Conservation (phyloP, 2,888 invertebrate species). For the Drosophila percnosoma region DNA sequence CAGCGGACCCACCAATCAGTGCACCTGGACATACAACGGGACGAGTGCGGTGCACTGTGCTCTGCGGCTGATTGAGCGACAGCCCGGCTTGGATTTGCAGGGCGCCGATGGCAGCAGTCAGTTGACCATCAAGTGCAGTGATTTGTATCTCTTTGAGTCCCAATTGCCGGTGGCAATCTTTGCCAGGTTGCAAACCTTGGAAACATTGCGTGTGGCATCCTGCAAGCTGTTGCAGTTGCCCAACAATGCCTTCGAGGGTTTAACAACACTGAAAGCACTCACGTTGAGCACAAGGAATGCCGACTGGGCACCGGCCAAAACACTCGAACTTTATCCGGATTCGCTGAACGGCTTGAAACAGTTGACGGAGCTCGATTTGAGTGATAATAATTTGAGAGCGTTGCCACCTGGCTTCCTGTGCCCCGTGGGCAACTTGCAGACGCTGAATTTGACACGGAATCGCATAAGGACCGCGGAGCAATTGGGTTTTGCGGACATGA, state of each 20-base stretch:
- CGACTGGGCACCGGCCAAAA: slow-evolving; percentile 91
- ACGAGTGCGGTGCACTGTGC: slow-evolving; percentile 88
- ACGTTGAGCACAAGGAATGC: slow-evolving; percentile 92
- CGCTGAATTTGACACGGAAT: slow-evolving; percentile 93
- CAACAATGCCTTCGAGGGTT: slow-evolving; percentile 92
- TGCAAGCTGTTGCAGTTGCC: slow-evolving; percentile 91
- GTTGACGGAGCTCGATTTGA: slow-evolving; percentile 92
- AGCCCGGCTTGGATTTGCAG: slow-evolving; percentile 86
- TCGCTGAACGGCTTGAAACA: slow-evolving; percentile 92
- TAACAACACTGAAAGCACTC: slow-evolving; percentile 89
- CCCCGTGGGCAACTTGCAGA: slow-evolving; percentile 91
- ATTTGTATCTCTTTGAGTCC: slow-evolving; percentile 92
- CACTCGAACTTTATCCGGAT: slow-evolving; percentile 90
- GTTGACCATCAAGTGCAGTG: slow-evolving; percentile 91
- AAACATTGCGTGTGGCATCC: slow-evolving; percentile 90
- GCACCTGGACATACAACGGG: slow-evolving; percentile 85
- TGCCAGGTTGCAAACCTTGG: slow-evolving; percentile 89
- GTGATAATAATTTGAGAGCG: slow-evolving; percentile 92
- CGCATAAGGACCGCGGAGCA: slow-evolving; percentile 91
- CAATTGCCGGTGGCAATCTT: slow-evolving; percentile 90
- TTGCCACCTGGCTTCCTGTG: slow-evolving; percentile 92
- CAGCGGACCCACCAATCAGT: slow-evolving; percentile 82
- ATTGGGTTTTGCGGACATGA: slow-evolving; percentile 88
- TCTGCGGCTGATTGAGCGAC: slow-evolving; percentile 89
- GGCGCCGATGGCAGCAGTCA: slow-evolving; percentile 90